phyloP scores from a whole-genome alignment of 1,140 invertebrate species.

The Drosophila rhopaloa region DNA sequence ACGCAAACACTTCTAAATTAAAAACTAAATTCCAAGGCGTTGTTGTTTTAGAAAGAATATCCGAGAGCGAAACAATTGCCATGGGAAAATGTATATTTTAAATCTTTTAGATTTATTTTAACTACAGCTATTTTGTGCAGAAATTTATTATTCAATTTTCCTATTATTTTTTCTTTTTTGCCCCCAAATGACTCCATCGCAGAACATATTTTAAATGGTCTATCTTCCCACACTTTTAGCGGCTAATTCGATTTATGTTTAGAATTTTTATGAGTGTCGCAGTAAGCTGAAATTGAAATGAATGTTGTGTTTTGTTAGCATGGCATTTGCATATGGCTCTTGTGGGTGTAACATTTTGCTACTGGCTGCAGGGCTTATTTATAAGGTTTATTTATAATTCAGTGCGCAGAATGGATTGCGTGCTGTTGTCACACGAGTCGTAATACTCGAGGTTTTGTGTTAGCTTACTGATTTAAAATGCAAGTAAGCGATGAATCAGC shows the following conservation, averaged over 20 bases:
- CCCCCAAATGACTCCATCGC: neutral
- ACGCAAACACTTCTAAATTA: no score
- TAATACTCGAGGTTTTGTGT: constrained; percentile 3
- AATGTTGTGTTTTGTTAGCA: constrained; percentile 37
- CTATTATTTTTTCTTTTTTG: neutral
- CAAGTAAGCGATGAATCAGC: constrained; percentile 21
- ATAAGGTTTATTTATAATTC: constrained; percentile 72
- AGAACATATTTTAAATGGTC: constrained; percentile 10
- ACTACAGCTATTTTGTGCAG: no score
- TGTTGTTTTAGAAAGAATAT: no score
- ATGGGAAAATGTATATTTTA: no score
- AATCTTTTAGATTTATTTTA: neutral
- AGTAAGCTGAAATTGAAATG: constrained; percentile 56
- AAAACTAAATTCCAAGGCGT: no score
- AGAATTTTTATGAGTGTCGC: constrained; percentile 48
- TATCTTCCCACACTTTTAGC: constrained; percentile 16
- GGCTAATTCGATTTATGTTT: constrained; percentile 72
- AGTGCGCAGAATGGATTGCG: constrained; percentile 64
- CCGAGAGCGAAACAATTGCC: no score
- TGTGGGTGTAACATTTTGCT: constrained; percentile 15
- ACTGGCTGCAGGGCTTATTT: constrained; percentile 59
- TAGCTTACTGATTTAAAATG: constrained; percentile 49
- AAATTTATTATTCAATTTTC: neutral
- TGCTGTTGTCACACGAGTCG: constrained; percentile 24
- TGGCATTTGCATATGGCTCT: constrained; percentile 26